Evolutionary conservation across 2,797 vertebrate genomes (phyloP), one percentile per base, ranked within the genome.

Genomic region (Enteromius anoplus): DNA sequence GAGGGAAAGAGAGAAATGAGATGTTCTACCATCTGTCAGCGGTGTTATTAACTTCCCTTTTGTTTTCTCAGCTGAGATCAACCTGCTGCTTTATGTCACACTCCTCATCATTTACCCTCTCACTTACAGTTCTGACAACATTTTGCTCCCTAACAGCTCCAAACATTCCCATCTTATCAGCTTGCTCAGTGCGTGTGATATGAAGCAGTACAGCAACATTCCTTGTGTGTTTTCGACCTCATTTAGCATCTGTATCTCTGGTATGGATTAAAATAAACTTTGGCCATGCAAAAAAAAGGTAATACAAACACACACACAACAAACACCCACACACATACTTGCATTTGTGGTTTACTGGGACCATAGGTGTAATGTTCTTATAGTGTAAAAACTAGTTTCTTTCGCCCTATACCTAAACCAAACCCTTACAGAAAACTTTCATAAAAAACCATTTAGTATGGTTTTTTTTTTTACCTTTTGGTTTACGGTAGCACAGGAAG

Each of bases 91-190:
- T 75, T 66, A 32, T 82, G 81, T 75, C 81, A 75, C 23, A 78
- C 60, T 64, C 64, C 58, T 62, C 15, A 45, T 29, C 75, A 26
- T 77, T 12, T 12, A 72, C 17, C 9, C 51, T 51, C 2, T 42
- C n/a, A 60, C 34, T 26, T 34, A 62, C n/a, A 58, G 34, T 58
- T 53, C 7, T 76, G 37, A 29, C 34, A 76, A 26, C 55, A 62
- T 55, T 37, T 8, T 14, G 5, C 29, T 64, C 15, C n/a, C 58
- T 29, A 45, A 73, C 42, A 23, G 55, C 79, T 64, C 69, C 1
- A 12, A 51, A 81, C 80, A 81, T 81, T 81, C 80, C 55, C 80
- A 81, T 81, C 45, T 73, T 73, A 81, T 81, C 80, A 65, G 58
- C 29, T 26, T 81, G 26, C 14, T 62, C 26, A 8, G 51, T 53